Evolutionary conservation across 1,140 invertebrate species (phyloP).

Genomic region (Teleogryllus occipitalis): DNA sequence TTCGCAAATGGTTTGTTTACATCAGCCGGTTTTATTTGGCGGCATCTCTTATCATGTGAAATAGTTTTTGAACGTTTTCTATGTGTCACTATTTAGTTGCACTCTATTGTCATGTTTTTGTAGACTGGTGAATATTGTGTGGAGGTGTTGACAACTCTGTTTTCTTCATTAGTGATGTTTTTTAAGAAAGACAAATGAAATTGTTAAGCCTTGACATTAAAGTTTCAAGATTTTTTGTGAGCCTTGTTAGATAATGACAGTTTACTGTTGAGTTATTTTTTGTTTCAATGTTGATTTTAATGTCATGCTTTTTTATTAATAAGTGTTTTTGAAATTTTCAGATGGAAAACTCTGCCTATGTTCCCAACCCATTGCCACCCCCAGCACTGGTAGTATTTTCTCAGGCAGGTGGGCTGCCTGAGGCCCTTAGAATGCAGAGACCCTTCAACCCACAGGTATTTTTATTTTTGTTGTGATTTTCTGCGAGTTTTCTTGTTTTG

Average conservation of each 20-base stretch:
- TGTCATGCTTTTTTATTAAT: background rate
- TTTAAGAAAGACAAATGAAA: too few species aligned
- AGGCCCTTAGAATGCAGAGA: conserved; percentile 63
- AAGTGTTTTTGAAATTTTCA: conserved; percentile 29
- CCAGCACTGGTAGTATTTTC: conserved; percentile 74
- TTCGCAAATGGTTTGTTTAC: background rate
- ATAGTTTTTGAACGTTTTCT: too few species aligned
- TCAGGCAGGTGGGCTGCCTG: conserved; percentile 62
- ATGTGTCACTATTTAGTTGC: too few species aligned
- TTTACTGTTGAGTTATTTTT: background rate
- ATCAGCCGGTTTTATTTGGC: background rate
- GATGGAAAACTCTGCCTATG: conserved; percentile 60
- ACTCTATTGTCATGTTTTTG: too few species aligned
- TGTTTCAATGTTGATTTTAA: background rate
- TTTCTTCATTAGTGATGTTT: too few species aligned
- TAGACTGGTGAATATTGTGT: too few species aligned
- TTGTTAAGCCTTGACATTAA: background rate
- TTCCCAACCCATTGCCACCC: conserved; percentile 63
- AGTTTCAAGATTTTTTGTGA: background rate
- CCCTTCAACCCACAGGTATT: conserved; percentile 59
- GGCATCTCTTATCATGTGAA: background rate
- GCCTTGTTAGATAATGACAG: background rate
- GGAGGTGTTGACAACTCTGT: too few species aligned
- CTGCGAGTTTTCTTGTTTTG: background rate
- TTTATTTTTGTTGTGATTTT: background rate